Conservation (phyloP, 1,140 invertebrate species). For the Leptonema lineaticorne region DNA sequence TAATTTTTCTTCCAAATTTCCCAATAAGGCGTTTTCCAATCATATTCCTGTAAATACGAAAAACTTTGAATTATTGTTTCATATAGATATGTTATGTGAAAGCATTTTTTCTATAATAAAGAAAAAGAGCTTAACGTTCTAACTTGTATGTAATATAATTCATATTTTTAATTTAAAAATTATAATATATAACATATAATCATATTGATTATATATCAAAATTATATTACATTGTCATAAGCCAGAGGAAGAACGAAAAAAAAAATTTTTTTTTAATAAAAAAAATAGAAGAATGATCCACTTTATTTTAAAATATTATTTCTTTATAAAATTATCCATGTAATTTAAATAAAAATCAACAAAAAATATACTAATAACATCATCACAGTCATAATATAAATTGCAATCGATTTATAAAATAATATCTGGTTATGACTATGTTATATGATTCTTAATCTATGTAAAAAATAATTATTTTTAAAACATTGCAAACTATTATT, state of each 20-base stretch:
- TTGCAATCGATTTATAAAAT: background rate
- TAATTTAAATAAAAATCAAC: background rate
- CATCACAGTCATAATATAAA: background rate
- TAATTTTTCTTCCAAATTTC: slow-evolving; percentile 16
- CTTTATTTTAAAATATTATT: background rate
- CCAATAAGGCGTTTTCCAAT: slow-evolving; percentile 17
- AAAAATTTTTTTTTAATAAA: background rate
- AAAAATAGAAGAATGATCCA: background rate
- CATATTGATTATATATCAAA: background rate
- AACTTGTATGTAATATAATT: background rate
- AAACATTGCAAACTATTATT: no score
- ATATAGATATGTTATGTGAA: background rate
- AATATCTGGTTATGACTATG: no score
- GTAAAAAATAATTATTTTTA: no score
- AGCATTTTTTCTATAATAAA: background rate
- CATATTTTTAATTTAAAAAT: background rate
- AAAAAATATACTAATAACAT: no score
- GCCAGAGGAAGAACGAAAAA: background rate
- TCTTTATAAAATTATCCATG: background rate
- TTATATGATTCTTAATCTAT: no score
- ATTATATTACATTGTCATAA: background rate
- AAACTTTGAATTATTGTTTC: background rate
- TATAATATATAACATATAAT: background rate
- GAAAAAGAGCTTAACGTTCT: background rate
- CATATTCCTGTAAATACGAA: slow-evolving; percentile 23